Percentiles rank a stretch among this genome's conserved stretches.
Conservation (phyloP, 1,140 invertebrate species). For the Lithobius niger region DNA sequence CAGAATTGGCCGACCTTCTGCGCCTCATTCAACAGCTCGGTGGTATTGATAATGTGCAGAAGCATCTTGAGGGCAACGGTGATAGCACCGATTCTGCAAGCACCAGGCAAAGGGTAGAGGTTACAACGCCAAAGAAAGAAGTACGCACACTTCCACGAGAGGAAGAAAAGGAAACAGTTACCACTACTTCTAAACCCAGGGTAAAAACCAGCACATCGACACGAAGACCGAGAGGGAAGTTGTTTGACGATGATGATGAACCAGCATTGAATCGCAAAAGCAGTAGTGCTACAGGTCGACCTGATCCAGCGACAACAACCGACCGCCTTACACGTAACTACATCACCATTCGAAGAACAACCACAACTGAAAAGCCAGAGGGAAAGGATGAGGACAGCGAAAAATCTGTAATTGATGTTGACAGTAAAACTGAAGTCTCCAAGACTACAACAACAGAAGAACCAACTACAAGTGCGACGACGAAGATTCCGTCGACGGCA, state of each 20-base stretch:
- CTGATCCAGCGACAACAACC: neutral
- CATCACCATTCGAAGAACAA: neutral
- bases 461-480: neutral
- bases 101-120: neutral
- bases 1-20: conserved; percentile 18
- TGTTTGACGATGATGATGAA: neutral
- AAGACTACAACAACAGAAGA: conserved; percentile 5
- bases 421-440: neutral
- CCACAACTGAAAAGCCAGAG: neutral
- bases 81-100: neutral
- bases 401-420: neutral
- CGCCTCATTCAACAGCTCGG: conserved; percentile 21
- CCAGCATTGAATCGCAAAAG: neutral
- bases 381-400: neutral
- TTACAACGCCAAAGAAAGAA: neutral
- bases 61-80: conserved; percentile 13
- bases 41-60: conserved; percentile 21
- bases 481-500: neutral
- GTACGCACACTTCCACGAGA: neutral
- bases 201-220: neutral
- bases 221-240: neutral
- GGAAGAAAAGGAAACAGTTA: conserved; percentile 15
- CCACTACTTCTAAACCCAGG: conserved; percentile 23
- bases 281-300: neutral
- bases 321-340: neutral